Evolutionary conservation across 2,888 invertebrate species (phyloP), one percentile per base, ranked within the genome.

Genomic region (Cerceris rybyensis): DNA sequence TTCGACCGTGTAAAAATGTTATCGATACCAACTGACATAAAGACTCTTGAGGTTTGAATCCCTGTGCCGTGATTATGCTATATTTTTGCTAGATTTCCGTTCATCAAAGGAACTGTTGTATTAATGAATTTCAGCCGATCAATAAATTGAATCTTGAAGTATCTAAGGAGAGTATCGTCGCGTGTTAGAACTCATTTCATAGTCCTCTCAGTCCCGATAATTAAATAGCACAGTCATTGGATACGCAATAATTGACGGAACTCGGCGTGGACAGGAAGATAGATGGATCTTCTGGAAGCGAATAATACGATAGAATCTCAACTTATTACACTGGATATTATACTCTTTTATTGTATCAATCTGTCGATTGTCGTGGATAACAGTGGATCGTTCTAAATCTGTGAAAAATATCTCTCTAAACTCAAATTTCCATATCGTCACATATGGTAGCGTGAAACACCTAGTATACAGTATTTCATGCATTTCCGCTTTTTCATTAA

Each of bases 331-430:
- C 14, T 8, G 50, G 60, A 52, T 59, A 43, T 58, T 28, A 28
- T 28, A 4, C 28, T 28, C 28, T 28, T 80, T 80, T 72, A 75
- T 75, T 80, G 64, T 75, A 75, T 63, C 55, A 60, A 80, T 68
- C 54, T 46, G 46, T 46, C 46, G 9, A 46, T 46, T 46, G 46
- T 46, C 46, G 46, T 46, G 46, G 8, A 46, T 46, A n/a, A 28
- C 28, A 28, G 28, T 28, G 28, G 28, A 28, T 28, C 4, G 2
- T 28, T 28, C 28, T 28, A 28, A 28, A 7, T 54, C 54, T 54
- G 8, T 17, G 52, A 68, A 64, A 75, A 74, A 76, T 74, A 74
- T 64, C 63, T 66, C 42, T 28, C 11, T 63, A 9, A 16, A 39
- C 16, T 7, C 43, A 13, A 43, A 50, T n/a, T 39, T 43, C 13